Conservation (phyloP, 2,888 invertebrate species). For the Rhorus exstirpatorius region DNA sequence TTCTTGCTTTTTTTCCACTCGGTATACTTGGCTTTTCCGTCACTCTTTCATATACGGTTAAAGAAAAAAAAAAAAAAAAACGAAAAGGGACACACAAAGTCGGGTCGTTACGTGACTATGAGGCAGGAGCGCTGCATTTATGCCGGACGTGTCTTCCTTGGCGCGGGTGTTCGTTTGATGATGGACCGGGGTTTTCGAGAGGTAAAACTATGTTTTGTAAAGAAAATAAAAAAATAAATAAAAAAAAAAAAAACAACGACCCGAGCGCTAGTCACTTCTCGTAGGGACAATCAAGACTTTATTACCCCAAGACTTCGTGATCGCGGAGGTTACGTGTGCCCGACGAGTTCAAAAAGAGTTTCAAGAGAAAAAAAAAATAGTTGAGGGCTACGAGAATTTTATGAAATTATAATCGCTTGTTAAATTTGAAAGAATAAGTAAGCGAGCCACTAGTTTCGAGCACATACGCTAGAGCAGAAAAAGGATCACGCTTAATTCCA, state of each 20-base stretch:
- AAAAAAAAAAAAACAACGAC: not conserved
- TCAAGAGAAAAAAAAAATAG: too few relatives aligned
- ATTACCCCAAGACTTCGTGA: constrained; percentile 50
- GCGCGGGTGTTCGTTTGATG: constrained; percentile 53
- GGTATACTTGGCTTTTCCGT: constrained; percentile 38
- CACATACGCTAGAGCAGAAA: too few relatives aligned
- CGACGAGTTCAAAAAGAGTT: too few relatives aligned
- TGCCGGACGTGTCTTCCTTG: constrained; percentile 49
- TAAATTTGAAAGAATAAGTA: too few relatives aligned
- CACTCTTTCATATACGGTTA: constrained; percentile 21
- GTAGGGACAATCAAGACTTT: constrained; percentile 49
- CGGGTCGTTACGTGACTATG: constrained; percentile 51
- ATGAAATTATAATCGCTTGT: too few relatives aligned
- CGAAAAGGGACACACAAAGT: constrained; percentile 40
- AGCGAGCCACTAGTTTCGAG: too few relatives aligned
- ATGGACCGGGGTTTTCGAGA: constrained; percentile 10
- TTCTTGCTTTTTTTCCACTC: constrained; percentile 19
- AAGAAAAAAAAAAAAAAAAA: constrained; percentile 23
- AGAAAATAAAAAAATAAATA: constrained; percentile 20
- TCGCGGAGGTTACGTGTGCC: not conserved
- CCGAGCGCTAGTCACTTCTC: constrained; percentile 3
- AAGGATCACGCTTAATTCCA: too few relatives aligned
- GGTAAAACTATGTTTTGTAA: not conserved
- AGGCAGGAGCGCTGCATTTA: constrained; percentile 42
- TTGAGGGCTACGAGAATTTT: too few relatives aligned